These are phyloP conservation scores for Drosophila oshimai DNA, from an alignment of 1,140 invertebrate species.

Conservation along the genomic window DNA sequence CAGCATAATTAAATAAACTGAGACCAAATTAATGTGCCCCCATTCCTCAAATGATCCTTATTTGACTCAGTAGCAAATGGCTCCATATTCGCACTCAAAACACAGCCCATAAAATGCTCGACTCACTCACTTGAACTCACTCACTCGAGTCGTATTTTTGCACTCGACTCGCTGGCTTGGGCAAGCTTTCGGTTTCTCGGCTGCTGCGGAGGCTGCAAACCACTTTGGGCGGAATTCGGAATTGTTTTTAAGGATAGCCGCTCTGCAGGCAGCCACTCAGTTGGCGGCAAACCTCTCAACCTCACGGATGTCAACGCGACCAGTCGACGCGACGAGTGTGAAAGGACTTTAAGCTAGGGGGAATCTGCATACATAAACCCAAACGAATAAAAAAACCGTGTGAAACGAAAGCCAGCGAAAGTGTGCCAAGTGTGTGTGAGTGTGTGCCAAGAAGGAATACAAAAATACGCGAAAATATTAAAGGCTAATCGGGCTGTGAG, in stretches of 20 bases:
- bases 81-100: constrained; percentile 35
- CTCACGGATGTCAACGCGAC: constrained; percentile 48
- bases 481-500: constrained; percentile 40
- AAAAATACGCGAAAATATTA: constrained; percentile 26
- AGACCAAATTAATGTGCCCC: too few species aligned
- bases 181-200: constrained; percentile 39
- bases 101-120: not conserved
- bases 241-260: constrained; percentile 74
- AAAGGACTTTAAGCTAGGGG: constrained; percentile 10
- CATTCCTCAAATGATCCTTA: not conserved
- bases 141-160: constrained; percentile 19
- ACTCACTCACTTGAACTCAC: constrained; percentile 26
- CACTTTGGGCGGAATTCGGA: constrained; percentile 48
- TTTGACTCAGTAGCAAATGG: not conserved
- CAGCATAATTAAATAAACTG: too few species aligned
- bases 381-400: constrained; percentile 41
- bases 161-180: constrained; percentile 34
- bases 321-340: constrained; percentile 17
- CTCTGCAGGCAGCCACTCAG: constrained; percentile 49
- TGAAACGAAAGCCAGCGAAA: constrained; percentile 44
- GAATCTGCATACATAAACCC: constrained; percentile 37
- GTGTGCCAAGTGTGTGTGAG: constrained; percentile 57
- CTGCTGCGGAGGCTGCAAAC: constrained; percentile 62
- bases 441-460: constrained; percentile 29
- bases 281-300: constrained; percentile 68